Conservation (phyloP, 2,888 invertebrate genomes). For the Griposia aprilina region DNA sequence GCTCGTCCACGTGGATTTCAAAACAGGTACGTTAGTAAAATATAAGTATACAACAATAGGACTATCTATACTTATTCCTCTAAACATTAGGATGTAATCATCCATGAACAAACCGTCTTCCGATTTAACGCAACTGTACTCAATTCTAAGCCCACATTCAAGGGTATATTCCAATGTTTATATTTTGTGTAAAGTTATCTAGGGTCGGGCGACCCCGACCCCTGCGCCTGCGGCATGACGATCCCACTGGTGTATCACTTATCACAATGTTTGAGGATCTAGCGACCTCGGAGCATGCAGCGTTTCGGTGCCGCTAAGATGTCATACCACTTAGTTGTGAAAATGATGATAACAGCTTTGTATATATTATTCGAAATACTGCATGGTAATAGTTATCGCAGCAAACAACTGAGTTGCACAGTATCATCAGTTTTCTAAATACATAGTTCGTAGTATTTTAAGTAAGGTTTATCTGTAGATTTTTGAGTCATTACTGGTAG, state of each 20-base stretch:
- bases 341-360: conserved; percentile 19
- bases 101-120: conserved; percentile 5
- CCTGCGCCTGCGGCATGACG: conserved; percentile 34
- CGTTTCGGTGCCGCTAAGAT: conserved; percentile 25
- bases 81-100: neutral
- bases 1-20: conserved; percentile 8
- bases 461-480: neutral
- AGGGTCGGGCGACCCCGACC: conserved; percentile 51
- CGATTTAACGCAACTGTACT: conserved; percentile 5
- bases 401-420: neutral
- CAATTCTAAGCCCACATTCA: conserved; percentile 41
- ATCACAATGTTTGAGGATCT: conserved; percentile 41
- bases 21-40: neutral
- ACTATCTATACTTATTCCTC: neutral
- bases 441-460: neutral
- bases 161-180: conserved; percentile 59
- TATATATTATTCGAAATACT: conserved; percentile 4
- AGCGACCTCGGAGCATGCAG: conserved; percentile 44
- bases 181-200: conserved; percentile 44
- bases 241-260: conserved; percentile 33
- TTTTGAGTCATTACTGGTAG: neutral
- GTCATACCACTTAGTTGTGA: conserved; percentile 5
- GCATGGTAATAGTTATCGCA: conserved; percentile 34
- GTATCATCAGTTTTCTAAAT: neutral
- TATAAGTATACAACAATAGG: conserved; percentile 10